Conservation (phyloP, 2,113 vertebrate genomes). For the Illadopsis cleaveri region DNA sequence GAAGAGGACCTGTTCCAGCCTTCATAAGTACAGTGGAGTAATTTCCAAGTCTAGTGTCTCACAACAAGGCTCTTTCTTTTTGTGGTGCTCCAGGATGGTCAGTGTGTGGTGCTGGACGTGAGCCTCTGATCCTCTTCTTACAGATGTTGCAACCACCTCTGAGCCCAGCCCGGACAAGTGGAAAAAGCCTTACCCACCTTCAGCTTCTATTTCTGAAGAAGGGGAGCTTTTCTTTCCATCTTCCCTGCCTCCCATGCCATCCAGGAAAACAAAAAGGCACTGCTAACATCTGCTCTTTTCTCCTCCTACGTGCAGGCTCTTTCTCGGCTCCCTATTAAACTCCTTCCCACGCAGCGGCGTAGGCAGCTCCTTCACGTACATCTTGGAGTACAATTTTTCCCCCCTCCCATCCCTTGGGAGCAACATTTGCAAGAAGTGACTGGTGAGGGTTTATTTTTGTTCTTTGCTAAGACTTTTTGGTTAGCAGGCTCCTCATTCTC, state of each 20-base stretch:
- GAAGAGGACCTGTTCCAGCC: not conserved
- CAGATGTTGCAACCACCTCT: rapidly evolving
- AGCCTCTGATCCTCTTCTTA: not conserved
- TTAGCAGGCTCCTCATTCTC: not conserved
- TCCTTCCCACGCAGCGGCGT: constrained; percentile 39
- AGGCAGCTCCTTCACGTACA: not conserved
- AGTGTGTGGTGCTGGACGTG: rapidly evolving
- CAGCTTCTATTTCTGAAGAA: not conserved
- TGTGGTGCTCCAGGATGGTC: not conserved
- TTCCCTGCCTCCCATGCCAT: not conserved
- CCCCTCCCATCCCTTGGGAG: not conserved
- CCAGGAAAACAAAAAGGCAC: constrained; percentile 54
- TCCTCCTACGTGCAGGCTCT: constrained; percentile 9
- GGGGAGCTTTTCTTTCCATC: not conserved
- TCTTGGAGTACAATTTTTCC: not conserved
- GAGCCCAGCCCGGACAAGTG: not conserved
- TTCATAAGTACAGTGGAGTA: not conserved
- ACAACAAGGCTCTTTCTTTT: rapidly evolving
- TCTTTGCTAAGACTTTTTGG: not conserved
- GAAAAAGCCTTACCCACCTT: not conserved
- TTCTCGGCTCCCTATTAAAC: constrained; percentile 43
- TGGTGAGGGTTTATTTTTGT: constrained; percentile 25
- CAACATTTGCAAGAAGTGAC: not conserved
- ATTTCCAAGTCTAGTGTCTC: not conserved
- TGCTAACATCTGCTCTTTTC: constrained; percentile 53